Base-by-base conservation (phyloP, 1,140 invertebrate genomes). In the Steinernema feltiae region DNA sequence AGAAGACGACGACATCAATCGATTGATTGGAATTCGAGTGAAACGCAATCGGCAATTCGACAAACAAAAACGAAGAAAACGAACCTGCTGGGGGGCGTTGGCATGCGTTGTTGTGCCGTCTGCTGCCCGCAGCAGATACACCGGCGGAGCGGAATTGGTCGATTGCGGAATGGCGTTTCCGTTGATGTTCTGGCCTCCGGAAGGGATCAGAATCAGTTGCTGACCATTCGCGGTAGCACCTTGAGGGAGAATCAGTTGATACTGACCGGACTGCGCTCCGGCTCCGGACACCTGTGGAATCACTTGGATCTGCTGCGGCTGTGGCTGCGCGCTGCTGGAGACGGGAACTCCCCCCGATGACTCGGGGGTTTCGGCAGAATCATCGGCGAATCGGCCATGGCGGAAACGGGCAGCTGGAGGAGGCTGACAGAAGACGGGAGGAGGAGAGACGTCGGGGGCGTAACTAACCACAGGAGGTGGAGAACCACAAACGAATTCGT, bases 291-390 rank as follows among this genome's bases (percentile, higher is more conserved):
- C 3, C 53, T 63, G 53, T 27, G 12, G 53, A 27, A 30, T 32
- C 74, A 76, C 77, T 30, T 76, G 75, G 35, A 76, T 78, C 24
- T 75, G 75, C 46, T 76, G 76, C 3, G 76, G 75, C 29, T 41
- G 76, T 29, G 77, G 75, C 46, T 71, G 32, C 27, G 21, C 21
- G 71, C 27, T 31, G 71, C 71, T 27, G 72, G n/a, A 74, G 71
- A 73, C 35, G 18, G 72, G 48, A 1, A 73, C n/a, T 46, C 48
- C 18, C 21, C 21, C 53, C 12, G 53, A 21, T 3, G 12, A 15
- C 53, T 63, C 53, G 15, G 53, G 53, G 53, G 53, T 27, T 63
- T 63, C 12, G 53, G 53, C 53, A 63, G 53, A 63, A 63, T 63
- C 53, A 63, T 63, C 2, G 53, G 53, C 24, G 53, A 63, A 63